Base-by-base conservation (phyloP, 2,888 invertebrate genomes). In the Lycophotia porphyrea region DNA sequence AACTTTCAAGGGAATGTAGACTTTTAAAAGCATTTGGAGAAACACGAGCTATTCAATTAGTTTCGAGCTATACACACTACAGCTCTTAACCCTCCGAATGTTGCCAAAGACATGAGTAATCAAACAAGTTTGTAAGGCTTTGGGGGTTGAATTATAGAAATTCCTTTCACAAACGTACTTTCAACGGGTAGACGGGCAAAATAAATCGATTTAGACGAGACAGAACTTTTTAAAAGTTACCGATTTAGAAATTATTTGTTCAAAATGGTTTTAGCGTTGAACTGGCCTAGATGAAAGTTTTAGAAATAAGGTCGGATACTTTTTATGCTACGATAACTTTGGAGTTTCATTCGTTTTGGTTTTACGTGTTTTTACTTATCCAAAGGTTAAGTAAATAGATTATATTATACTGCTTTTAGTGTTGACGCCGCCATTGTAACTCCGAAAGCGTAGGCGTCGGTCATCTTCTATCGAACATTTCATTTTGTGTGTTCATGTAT, bases 91-190 rank as follows among this genome's bases (percentile, higher is more conserved):
- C 68, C 71, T 52, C 67, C 60, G 36, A 77, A 52, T 66, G 63
- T 64, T 69, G 55, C 36, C 76, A 84, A 84, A 84, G 85, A 77
- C 77, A 85, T 78, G 80, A 80, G 87, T 80, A 87, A 87, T 85
- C 76, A 83, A 87, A 83, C 61, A 80, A 85, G 76, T 85, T 85
- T 82, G 71, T 71, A 64, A 76, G 71, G 36, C 63, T 61, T 47
- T 49, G 39, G 58, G 47, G 80, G 69, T 85, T 79, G 75, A 79
- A 77, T 82, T 85, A 75, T 71, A 82, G 83, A 87, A 76, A 85
- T 85, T 82, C 86, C 71, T 87, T 82, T 79, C 55, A 74, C 42
- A 78, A 75, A 65, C 82, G 66, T 67, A 78, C 73, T 74, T 84
- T 81, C 61, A 52, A 61, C 70, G 65, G 69, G 18, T 64, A 74